phyloP scores from a whole-genome alignment of 92 coral and sea anemone genomes.

The Phenganax subtilis region DNA sequence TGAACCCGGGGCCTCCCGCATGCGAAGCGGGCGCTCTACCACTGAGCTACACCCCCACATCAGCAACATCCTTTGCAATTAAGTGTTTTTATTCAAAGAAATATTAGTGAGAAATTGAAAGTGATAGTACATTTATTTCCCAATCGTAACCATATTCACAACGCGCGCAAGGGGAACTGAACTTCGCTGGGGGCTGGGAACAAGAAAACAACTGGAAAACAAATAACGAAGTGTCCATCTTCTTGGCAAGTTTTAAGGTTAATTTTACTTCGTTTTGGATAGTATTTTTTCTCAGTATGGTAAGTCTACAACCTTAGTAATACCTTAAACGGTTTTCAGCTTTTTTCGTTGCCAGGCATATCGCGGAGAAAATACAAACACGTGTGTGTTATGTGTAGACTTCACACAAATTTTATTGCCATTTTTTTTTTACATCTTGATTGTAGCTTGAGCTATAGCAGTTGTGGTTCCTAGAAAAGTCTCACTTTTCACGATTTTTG shows the following conservation, averaged over 20 bases:
- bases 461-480: no score
- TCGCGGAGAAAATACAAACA: background rate
- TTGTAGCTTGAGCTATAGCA: no score
- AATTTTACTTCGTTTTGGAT: background rate
- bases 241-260: background rate
- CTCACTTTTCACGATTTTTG: no score
- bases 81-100: background rate
- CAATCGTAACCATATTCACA: no score
- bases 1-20: conserved; percentile 99
- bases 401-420: background rate
- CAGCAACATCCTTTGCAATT: fast-evolving
- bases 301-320: background rate
- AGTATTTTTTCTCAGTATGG: background rate
- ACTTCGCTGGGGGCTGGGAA: conserved; percentile 22
- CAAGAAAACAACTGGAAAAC: conserved; percentile 37
- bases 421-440: no score
- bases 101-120: background rate
- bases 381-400: background rate
- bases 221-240: background rate
- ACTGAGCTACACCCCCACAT: conserved; percentile 99
- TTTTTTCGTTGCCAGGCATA: background rate
- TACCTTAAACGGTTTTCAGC: background rate
- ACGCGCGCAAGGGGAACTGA: no score
- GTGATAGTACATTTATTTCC: background rate
- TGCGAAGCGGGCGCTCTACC: conserved; percentile 99